Base-by-base conservation (phyloP, 2,888 invertebrate genomes). In the Thumatha senex region DNA sequence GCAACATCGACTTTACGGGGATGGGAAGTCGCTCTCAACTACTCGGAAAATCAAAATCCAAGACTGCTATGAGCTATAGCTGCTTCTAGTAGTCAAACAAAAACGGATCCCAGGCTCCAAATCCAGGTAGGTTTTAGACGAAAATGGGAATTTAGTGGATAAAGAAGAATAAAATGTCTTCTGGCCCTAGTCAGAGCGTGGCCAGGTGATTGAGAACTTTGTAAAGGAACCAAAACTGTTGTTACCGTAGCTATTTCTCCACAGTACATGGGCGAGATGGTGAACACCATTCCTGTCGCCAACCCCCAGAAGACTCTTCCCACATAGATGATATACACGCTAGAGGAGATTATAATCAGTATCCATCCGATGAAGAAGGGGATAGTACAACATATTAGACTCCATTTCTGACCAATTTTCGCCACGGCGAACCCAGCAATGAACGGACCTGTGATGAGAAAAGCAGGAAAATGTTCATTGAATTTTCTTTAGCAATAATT, bases 201-300 rank as follows among this genome's bases (percentile, higher is more conserved):
- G n/a, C n/a, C n/a, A n/a, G n/a, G n/a, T n/a, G n/a, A n/a, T n/a
- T n/a, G n/a, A n/a, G n/a, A n/a, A n/a, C n/a, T n/a, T n/a, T n/a
- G n/a, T n/a, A n/a, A n/a, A 36, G 36, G 4, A 15, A 14, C 36
- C 9, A 15, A 10, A 34, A 11, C 8, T 14, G 9, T 38, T n/a
- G 38, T 86, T 72, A 94, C 94, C 60, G 96, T 95, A 4, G 97
- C 93, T 40, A 97, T 96, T 84, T 98, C 98, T 38, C 96, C 96
- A 52, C 97, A 94, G 84, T 98, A 98, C 93, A 97, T 96, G 0
- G 98, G 97, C 0, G 95, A 93, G 0, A 95, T 93, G 0, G 95
- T 94, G 84, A 95, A 95, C n/a, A 94, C 86, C 71, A 95, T 93
- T 0, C 96, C 95, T 0, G 94, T 92, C 0, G 93, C 94, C 0